Base-by-base conservation (phyloP, 2,797 vertebrate species). In the Melanotaenia maccullochi region DNA sequence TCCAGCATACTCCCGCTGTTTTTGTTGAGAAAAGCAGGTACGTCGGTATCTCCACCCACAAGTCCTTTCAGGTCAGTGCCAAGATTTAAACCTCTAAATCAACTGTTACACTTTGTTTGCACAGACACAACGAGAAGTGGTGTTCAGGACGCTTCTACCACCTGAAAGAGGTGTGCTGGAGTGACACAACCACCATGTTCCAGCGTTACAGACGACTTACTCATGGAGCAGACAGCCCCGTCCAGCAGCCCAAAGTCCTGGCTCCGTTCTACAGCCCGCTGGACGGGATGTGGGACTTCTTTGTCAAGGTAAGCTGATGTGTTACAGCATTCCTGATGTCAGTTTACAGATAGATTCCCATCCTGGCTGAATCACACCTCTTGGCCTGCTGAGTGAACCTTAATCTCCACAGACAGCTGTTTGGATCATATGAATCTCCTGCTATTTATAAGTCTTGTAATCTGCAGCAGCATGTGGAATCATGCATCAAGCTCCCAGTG, bases 151-250 rank as follows among this genome's bases (percentile, higher is more conserved):
- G 54, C 32, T 96, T 96, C 86, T 93, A 93, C 89, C 91, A 94
- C 73, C 86, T 94, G 73, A 95, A 94, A 68, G 94, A 95, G 7
- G 94, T 95, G 68, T 96, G 94, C 84, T 96, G 95, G 95, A 78
- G 64, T 1, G 95, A 96, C 68, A 76, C 93, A 0, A 96, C 94
- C 0, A 20, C 0, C 0, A 92, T 95, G 93, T 96, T 96, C 66
- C 67, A 62, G 38, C 91, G 94, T 51, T 96, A 96, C 76, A 92
- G 33, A 55, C 30, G 5, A 1, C 73, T 91, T 65, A 88, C 75
- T 16, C 78, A 82, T 0, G 47, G 38, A 3, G 0, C 78, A 1
- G 89, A 85, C 67, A 89, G 88, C 32, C 60, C 79, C 0, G 5
- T 94, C 0, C 92, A 91, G 80, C 85, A 93, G 61, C 95, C 95